Conservation (phyloP, 37 sponge, comb jelly and placozoan genomes). For the Beroe ovata region DNA sequence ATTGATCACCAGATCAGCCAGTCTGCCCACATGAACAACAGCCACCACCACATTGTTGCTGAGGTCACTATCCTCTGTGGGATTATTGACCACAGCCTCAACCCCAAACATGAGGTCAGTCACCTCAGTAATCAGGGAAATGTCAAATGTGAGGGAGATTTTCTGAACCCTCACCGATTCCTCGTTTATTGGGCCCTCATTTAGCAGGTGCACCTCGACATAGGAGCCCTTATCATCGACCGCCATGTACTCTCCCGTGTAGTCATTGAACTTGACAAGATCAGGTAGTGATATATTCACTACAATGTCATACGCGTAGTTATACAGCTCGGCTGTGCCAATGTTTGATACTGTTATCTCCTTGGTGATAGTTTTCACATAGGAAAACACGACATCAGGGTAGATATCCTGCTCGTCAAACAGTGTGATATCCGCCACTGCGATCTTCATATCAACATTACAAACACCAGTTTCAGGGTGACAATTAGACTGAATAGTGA, state of each 20-base stretch:
- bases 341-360: slow-evolving; percentile 26
- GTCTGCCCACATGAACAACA: neutral
- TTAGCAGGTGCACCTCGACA: neutral
- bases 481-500: slow-evolving; percentile 18
- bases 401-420: neutral
- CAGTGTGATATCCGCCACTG: neutral
- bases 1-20: slow-evolving; percentile 36
- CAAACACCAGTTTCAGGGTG: slow-evolving; percentile 48
- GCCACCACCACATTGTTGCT: neutral
- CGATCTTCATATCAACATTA: slow-evolving; percentile 3
- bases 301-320: slow-evolving; percentile 22
- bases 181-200: slow-evolving; percentile 57
- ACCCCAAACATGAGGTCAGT: neutral
- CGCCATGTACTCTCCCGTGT: neutral
- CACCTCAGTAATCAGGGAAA: neutral
- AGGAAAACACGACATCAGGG: neutral
- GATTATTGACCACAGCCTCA: neutral
- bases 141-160: neutral
- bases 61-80: neutral
- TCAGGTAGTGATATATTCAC: slow-evolving; percentile 8
- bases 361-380: neutral
- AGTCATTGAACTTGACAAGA: neutral
- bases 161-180: neutral
- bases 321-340: neutral
- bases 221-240: neutral